Base-by-base conservation (phyloP, 2,797 vertebrate species). In the Xiphophorus birchmanni region DNA sequence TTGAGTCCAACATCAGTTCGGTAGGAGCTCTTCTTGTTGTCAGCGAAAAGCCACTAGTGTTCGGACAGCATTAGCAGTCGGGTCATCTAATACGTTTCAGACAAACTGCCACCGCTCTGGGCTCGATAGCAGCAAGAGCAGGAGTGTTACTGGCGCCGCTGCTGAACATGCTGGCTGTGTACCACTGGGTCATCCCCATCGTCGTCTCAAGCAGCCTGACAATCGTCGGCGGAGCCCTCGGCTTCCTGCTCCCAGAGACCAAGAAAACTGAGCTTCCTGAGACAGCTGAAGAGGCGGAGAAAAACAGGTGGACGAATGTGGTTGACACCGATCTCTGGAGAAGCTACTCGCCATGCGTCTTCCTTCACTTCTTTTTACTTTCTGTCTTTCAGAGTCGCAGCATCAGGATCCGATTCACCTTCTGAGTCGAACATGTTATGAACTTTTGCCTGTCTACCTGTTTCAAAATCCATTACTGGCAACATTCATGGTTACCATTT, bases 191-290 rank as follows among this genome's bases (percentile, higher is more conserved):
- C 56, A 79, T 96, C 65, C 96, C 96, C 1, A 94, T 94, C 84
- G 2, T 88, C 74, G 72, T 96, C 79, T 96, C 90, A 0, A 94
- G 96, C 40, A 93, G 91, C 23, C 4, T 87, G 0, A 87, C 95
- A 0, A 7, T 96, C 4, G 7, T 80, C 7, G 93, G 81, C 0
- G 94, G 95, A 4, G 32, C 91, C 10, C 89, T 97, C 10, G 89
- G 93, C 7, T 37, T 90, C 74, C 78, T 97, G 40, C 94, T 97
- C 23, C 96, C 97, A 0, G 97, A 98, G 91, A 97, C 96, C 0
- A 42, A 72, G 0, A 88, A 90, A 40, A 78, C 63, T 0, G 87
- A 96, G 0, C 94, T 97, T 80, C 92, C 88, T 0, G 96, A 97
- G 2, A 91, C 90, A 40, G 52, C 84, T 2, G 72, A 91, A 0